Base-by-base conservation (phyloP, 1,140 invertebrate species). In the Saccostrea echinata region DNA sequence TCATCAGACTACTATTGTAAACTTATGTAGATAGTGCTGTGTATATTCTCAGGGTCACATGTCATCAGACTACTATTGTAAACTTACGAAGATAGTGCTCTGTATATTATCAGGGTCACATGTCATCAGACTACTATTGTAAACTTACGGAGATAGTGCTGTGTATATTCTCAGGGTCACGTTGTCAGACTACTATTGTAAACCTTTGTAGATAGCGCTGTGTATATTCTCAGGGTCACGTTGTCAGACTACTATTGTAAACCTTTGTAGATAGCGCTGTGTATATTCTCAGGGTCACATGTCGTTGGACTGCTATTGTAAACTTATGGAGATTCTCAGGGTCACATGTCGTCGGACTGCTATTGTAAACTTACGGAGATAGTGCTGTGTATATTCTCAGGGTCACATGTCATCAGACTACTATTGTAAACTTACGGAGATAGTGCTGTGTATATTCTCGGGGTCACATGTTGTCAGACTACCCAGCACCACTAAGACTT, bases 401-500 rank as follows among this genome's bases (percentile, higher is more conserved):
- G 53, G 18, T 1, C 1, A 55, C 53, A 13, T 55, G 11, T 55
- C 11, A 1, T 16, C 18, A 13, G 55, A 21, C 55, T n/a, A n/a
- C 55, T 21, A 61, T n/a, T 33, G 18, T 11, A 0, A 81, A 86
- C 84, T 76, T 95, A 97, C 97, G 95, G 97, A 96, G 93, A 99
- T 97, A 11, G 98, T 99, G 86, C 96, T 96, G 90, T 96, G 97
- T 43, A 99, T 99, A 93, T 99, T 98, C 33, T 97, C 97, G 30
- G 99, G 99, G 96, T 99, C 99, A 95, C 98, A 99, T 1, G 98
- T 98, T 1, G 98, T 99, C 43, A 99, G 96, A 92, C 98, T 98
- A 1, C 98, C 98, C 96, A 98, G 97, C 16, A 99, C 96, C 8
- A 99, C 95, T 1, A 95, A 89, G 1, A 99, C 96, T 95, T 99